These are phyloP conservation scores for Hemibagrus guttatus DNA, from an alignment of 2,797 vertebrate species.

Conservation along the genomic window DNA sequence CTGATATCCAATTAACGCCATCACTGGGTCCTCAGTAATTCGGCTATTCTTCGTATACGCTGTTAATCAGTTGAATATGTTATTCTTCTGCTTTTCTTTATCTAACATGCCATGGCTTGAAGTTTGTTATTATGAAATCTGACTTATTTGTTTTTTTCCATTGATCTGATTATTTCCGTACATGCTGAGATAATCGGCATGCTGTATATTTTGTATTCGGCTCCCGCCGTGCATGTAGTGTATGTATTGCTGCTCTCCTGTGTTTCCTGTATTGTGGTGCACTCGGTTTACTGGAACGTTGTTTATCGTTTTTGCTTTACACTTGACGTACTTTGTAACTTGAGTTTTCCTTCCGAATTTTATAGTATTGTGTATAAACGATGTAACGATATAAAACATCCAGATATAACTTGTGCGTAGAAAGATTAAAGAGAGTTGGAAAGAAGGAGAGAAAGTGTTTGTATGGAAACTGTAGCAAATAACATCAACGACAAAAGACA, in stretches of 20 bases:
- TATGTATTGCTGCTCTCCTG: background rate
- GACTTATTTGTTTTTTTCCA: background rate
- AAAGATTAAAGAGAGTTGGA: background rate
- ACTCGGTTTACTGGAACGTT: background rate
- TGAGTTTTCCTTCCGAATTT: background rate
- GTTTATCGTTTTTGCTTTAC: background rate
- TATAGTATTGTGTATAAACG: background rate
- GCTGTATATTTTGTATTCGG: background rate
- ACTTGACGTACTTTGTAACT: background rate
- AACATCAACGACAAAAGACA: background rate
- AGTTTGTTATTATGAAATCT: background rate
- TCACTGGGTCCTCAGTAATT: background rate
- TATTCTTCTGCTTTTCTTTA: background rate
- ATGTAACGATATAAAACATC: background rate
- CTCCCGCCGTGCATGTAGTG: background rate
- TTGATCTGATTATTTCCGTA: background rate
- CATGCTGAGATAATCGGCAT: too few species aligned
- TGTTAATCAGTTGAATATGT: background rate
- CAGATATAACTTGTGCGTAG: background rate
- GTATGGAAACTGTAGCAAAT: background rate
- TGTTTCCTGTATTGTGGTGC: conserved; percentile 17
- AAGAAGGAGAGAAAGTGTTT: background rate
- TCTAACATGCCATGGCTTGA: background rate
- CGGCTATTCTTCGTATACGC: background rate
- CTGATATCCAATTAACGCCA: background rate